Evolutionary conservation across 2,888 invertebrate species (phyloP).

Genomic region (Caenorhabditis sp.): DNA sequence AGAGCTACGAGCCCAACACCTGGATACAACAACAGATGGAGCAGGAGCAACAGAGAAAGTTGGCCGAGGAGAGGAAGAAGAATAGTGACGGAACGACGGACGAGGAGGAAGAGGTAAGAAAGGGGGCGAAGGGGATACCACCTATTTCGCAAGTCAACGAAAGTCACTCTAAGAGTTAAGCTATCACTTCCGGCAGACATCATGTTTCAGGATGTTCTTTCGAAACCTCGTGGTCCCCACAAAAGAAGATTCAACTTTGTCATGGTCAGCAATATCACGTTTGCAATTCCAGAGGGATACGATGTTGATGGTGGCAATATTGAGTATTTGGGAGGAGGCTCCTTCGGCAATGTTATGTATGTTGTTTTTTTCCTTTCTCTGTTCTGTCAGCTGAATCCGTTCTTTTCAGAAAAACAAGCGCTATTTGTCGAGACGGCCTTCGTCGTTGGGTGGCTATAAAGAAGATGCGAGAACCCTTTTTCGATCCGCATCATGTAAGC

Average conservation of each 20-base stretch:
- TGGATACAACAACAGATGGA: conserved; percentile 54
- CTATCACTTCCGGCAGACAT: background rate
- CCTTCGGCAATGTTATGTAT: conserved; percentile 82
- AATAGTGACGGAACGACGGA: conserved; percentile 22
- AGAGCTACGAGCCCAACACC: conserved; percentile 52
- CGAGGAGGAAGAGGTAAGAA: conserved; percentile 46
- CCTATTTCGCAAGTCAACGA: conserved; percentile 41
- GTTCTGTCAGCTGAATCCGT: background rate
- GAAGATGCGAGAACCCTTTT: conserved; percentile 78
- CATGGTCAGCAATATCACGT: conserved; percentile 74
- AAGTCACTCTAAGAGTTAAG: conserved; percentile 11
- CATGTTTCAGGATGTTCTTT: conserved; percentile 42
- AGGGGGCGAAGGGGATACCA: background rate
- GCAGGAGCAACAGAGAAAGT: conserved; percentile 48
- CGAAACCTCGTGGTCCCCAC: conserved; percentile 54
- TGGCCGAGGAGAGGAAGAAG: conserved; percentile 48
- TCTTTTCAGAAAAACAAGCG: conserved; percentile 68
- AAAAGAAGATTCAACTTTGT: conserved; percentile 60
- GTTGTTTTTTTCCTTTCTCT: conserved; percentile 20
- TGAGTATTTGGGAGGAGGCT: conserved; percentile 78
- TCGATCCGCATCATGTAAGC: conserved; percentile 67
- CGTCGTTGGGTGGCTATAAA: conserved; percentile 78
- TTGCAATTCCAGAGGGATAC: conserved; percentile 74
- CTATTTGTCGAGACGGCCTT: conserved; percentile 67
- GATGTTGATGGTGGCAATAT: conserved; percentile 49